Evolutionary conservation across 2,797 vertebrate species (phyloP), one percentile per base, ranked within the genome.

Genomic region (Phaenicophaeus curvirostris): DNA sequence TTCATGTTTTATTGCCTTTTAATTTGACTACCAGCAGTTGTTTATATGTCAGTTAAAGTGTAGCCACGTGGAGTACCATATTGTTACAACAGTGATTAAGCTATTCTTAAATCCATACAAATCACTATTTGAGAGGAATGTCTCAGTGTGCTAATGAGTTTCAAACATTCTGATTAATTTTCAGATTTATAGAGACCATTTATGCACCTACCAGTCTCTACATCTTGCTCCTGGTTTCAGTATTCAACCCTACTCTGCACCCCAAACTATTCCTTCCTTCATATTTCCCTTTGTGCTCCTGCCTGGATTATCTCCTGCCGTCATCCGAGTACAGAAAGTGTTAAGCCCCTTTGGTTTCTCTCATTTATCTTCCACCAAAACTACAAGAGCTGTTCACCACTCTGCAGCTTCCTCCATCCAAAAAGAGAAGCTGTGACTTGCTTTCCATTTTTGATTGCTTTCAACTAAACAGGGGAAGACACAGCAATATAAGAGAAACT

Each of bases 371-470:
- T 44, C 80, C 31, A 23, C 16, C 4, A 3, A n/a, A 53, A 5
- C 18, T 21, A 24, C 0, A 58, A 55, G 41, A 92, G 63, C 8
- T 46, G 17, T 23, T 44, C 46, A 58, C 14, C 3, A 15, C 12
- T 11, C 18, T 69, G 27, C 16, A 58, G 4, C 12, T 18, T 42
- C 28, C 57, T 71, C 24, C 24, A 33, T 19, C 35, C 44, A 42
- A 65, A 69, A 6, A 9, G 7, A 19, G 31, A 20, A 31, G 31
- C 31, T 57, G 19, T 17, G 6, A 13, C 54, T 21, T 21, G 13
- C 24, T 11, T 83, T 31, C 30, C 0, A 0, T 23, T 74, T 92
- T 48, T 35, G 8, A 21, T 8, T 7, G 30, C 3, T 2, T 31
- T 59, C 35, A 13, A 21, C 16, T 1, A 6, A 80, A 25, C 6